Evolutionary conservation across 2,888 invertebrate genomes (phyloP), one percentile per base, ranked within the genome.

Genomic region (Amphipoea lucens): DNA sequence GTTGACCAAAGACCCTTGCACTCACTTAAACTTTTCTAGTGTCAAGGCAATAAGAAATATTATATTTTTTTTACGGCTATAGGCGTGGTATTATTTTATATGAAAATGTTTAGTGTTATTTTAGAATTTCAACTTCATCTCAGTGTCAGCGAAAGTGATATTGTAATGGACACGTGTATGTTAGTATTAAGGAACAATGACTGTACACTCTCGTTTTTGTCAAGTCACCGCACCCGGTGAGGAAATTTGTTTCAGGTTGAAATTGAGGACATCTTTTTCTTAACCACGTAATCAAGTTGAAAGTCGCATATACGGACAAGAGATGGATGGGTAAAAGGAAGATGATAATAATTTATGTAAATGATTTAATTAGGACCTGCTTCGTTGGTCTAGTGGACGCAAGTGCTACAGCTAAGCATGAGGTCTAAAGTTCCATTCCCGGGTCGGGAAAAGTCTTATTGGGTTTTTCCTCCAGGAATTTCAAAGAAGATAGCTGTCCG

Each of bases 241-340:
- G 40, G 23, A 45, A 70, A 45, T 40, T 62, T 1, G 11, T 23
- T 17, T 9, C 23, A 17, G 45, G 11, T 29, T 29, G 29, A 23
- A 5, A n/a, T 65, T 51, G 29, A 69, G 23, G 42, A 70, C 29
- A 54, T 7, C 1, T 63, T 45, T 48, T 48, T 66, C 36, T 70
- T n/a, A 45, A 42, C 66, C n/a, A 45, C 60, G 65, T 65, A 36
- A 65, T 57, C 62, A 51, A 69, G 78, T 69, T 65, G 57, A 63
- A n/a, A 40, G 36, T 57, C 36, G 40, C 14, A 51, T 36, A 2
- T 36, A 51, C 4, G 9, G 14, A 48, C 5, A 45, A 29, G 17
- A 42, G 29, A 29, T 42, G 36, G n/a, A 48, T 51, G 7, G 14
- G 23, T 4, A 23, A 69, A 36, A 69, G 29, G 20, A 65, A 11